Base-by-base conservation (phyloP, 2,113 vertebrate genomes). In the Platycercus adscitus region DNA sequence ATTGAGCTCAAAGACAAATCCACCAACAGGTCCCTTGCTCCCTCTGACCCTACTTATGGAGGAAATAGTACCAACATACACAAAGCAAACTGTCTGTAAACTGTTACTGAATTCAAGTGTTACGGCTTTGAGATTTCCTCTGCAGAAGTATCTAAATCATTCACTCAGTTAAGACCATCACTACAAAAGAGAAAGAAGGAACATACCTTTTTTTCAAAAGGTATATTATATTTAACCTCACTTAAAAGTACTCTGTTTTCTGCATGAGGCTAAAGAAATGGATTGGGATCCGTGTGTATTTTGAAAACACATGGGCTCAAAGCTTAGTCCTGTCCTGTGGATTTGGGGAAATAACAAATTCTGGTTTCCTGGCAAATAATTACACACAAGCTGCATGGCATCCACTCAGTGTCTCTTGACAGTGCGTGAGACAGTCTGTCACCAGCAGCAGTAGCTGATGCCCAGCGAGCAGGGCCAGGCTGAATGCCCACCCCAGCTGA, bases 371-470 rank as follows among this genome's bases (percentile, higher is more conserved):
- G 71, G 76, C 46, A 79, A 79, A 76, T 53, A 75, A 81, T 28
- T 31, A 17, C 65, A 47, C 25, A 50, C 47, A 85, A 89, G 49
- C 66, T 17, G 65, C 66, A 37, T 14, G 53, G 64, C 65, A 86
- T 10, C 53, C 53, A 5, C 85, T 61, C 77, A 4, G 84, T 11
- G 39, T 39, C 63, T 64, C 73, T 11, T 61, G 73, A 87, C 73
- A 93, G 78, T 17, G 55, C 1, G 64, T 89, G 69, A 81, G 55
- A 91, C 81, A 60, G 64, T 66, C 83, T 88, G 91, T 66, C 81
- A 84, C 64, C 55, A 83, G 78, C 39, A 91, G 58, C 49, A 28
- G 47, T 6, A 58, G 87, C 83, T 90, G 83, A n/a, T 73, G 66
- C 53, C 63, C 5, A 0, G 61, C 0, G 0, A 76, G 35, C 1